A percentile compares a stretch with the other conserved stretches of the same genome.
These are phyloP conservation scores for Aplocera efformata DNA, from an alignment of 2,888 invertebrate species.

Conservation along the genomic window DNA sequence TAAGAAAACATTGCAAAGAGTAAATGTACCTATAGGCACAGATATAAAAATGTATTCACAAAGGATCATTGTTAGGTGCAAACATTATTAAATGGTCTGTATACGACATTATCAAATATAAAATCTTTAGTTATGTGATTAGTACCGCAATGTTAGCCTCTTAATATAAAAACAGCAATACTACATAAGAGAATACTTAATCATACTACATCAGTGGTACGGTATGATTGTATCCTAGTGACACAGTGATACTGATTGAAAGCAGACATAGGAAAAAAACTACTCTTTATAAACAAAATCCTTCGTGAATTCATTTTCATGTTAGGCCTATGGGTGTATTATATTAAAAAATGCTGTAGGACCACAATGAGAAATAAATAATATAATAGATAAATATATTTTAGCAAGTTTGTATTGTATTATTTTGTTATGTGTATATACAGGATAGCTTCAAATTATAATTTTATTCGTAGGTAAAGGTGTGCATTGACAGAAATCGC, in stretches of 20 bases:
- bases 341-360: slow-evolving; percentile 22
- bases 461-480: slow-evolving; percentile 29
- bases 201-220: too few species aligned
- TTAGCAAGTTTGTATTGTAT: slow-evolving; percentile 14
- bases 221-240: background rate
- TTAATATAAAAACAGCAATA: too few species aligned
- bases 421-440: slow-evolving; percentile 22
- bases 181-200: too few species aligned
- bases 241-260: too few species aligned
- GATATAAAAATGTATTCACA: slow-evolving; percentile 33
- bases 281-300: too few species aligned
- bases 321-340: background rate
- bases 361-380: slow-evolving; percentile 26
- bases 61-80: slow-evolving; percentile 21
- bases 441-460: slow-evolving; percentile 7
- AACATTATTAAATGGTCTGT: too few species aligned
- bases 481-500: slow-evolving; percentile 31
- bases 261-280: too few species aligned
- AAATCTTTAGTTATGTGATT: too few species aligned
- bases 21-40: slow-evolving; percentile 48
- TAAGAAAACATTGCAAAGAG: slow-evolving; percentile 80
- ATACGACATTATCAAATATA: too few species aligned
- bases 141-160: too few species aligned
- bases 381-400: too few species aligned
- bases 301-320: slow-evolving; percentile 33